phyloP scores from a whole-genome alignment of 2,888 invertebrate species.

The Xestia c-nigrum region DNA sequence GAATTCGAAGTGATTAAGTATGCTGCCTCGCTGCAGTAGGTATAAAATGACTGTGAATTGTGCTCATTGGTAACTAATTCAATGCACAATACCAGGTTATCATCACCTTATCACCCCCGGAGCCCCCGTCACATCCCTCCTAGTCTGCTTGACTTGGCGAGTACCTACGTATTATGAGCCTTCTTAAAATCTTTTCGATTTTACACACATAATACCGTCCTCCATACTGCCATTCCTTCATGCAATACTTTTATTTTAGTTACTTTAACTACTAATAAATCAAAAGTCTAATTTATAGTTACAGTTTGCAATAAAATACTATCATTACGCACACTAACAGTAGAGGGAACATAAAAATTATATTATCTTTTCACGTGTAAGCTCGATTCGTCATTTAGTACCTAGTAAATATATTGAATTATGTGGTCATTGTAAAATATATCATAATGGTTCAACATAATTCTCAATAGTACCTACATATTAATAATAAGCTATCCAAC shows the following conservation, averaged over 20 bases:
- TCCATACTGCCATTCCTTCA: conserved; percentile 36
- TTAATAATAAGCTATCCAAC: not conserved
- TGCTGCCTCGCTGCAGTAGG: not conserved
- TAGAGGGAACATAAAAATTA: conserved; percentile 87
- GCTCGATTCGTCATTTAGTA: conserved; percentile 78
- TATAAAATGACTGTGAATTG: not conserved
- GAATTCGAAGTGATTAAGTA: conserved; percentile 18
- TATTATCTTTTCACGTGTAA: conserved; percentile 87
- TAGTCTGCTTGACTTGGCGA: not conserved
- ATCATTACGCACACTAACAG: conserved; percentile 76
- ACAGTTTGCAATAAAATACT: conserved; percentile 82
- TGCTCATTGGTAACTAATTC: not conserved
- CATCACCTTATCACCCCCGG: not conserved
- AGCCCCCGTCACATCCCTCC: not conserved
- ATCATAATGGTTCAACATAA: conserved; percentile 42
- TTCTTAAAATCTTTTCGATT: conserved; percentile 10
- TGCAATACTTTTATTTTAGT: conserved; percentile 59
- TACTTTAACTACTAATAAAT: conserved; percentile 78
- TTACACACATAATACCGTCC: not conserved
- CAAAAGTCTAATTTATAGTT: conserved; percentile 85
- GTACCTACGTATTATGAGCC: not conserved
- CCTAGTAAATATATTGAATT: conserved; percentile 77
- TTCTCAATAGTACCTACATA: conserved; percentile 15
- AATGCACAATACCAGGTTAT: not conserved
- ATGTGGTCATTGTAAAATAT: conserved; percentile 68